Conservation (phyloP, 2,113 vertebrate genomes). For the Hippolais icterina region DNA sequence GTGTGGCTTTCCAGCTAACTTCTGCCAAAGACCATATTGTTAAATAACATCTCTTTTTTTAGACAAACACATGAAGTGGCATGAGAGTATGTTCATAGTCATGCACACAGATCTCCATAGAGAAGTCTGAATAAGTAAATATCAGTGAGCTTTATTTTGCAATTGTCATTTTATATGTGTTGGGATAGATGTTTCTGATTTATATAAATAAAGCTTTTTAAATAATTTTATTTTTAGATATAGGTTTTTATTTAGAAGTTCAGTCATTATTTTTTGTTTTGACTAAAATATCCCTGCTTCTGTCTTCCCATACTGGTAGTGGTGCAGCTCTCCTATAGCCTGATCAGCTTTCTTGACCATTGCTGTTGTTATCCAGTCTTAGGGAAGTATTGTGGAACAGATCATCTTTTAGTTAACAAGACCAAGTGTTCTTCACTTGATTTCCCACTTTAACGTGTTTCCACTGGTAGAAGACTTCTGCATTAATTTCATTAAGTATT, state of each 20-base stretch:
- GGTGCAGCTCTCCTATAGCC: neutral
- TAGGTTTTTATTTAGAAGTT: neutral
- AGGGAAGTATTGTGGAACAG: neutral
- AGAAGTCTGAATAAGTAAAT: neutral
- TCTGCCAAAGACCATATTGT: neutral
- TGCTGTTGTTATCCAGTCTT: neutral
- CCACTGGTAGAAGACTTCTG: neutral
- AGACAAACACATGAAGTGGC: neutral
- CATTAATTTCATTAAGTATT: neutral
- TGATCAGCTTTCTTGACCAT: neutral
- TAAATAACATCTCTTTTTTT: conserved; percentile 4
- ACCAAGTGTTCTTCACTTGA: neutral
- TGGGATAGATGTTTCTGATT: neutral
- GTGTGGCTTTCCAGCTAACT: neutral
- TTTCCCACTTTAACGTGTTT: neutral
- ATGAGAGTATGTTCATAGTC: neutral
- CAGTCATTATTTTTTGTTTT: neutral
- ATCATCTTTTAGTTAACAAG: neutral
- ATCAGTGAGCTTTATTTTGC: neutral
- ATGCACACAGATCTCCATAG: neutral
- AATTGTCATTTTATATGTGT: neutral
- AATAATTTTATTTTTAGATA: neutral
- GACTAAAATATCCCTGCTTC: neutral
- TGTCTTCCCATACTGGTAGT: neutral
- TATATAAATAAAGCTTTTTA: neutral